A percentile compares a stretch with the other conserved stretches of the same genome.
phyloP scores from a whole-genome alignment of 2,797 vertebrate genomes.

The Megaceryle alcyon region DNA sequence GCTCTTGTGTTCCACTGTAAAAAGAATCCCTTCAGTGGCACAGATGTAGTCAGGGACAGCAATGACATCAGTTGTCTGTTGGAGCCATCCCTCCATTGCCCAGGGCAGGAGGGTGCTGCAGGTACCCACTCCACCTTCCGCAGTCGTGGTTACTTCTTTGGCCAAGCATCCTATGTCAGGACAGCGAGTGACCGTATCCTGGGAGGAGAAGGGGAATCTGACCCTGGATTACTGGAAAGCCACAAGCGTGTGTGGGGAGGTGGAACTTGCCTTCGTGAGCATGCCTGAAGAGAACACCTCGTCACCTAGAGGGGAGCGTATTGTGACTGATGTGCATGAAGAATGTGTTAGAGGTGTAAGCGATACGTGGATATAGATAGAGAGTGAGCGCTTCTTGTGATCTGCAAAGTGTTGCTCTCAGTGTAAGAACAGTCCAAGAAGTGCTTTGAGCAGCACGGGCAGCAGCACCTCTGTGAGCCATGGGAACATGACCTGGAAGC shows the following conservation, averaged over 20 bases:
- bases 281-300: background rate
- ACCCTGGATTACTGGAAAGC: background rate
- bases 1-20: background rate
- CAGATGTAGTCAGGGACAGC: background rate
- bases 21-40: too few relatives aligned
- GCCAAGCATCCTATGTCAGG: background rate
- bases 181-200: background rate
- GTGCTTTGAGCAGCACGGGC: background rate
- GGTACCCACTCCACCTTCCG: background rate
- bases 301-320: background rate
- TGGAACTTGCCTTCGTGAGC: background rate
- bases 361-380: background rate
- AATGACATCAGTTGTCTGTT: too few relatives aligned
- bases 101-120: fast-evolving
- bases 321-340: background rate
- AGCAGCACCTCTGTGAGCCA: fast-evolving
- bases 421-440: background rate
- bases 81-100: background rate
- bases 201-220: background rate
- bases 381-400: background rate
- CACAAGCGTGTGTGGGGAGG: fast-evolving
- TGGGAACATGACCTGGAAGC: background rate
- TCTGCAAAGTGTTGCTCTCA: background rate
- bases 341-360: background rate
- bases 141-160: too few relatives aligned